Conservation (phyloP, 2,797 vertebrate species). For the Acomys russatus region DNA sequence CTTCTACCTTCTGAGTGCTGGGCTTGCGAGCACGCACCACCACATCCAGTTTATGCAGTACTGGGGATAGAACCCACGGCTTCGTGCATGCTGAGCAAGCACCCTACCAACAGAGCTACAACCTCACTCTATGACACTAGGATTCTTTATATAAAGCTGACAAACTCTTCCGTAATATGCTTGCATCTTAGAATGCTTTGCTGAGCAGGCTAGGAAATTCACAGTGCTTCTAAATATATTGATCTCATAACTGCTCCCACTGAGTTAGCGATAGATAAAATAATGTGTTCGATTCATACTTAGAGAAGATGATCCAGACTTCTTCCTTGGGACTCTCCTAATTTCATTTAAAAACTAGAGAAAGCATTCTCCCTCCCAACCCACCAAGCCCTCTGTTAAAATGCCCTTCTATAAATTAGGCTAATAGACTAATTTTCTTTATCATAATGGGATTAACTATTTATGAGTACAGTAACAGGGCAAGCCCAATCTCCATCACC, state of each 20-base stretch:
- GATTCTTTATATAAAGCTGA: conserved; percentile 65
- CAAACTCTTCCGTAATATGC: conserved; percentile 60
- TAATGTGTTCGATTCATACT: conserved; percentile 55
- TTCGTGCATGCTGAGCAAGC: neutral
- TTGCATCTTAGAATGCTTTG: conserved; percentile 21
- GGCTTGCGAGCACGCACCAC: too few relatives aligned
- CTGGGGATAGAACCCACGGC: neutral
- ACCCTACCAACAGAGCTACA: neutral
- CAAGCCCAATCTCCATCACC: conserved; percentile 65
- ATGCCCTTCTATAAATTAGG: conserved; percentile 70
- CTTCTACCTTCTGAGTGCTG: neutral
- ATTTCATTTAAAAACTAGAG: conserved; percentile 71
- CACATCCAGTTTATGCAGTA: too few relatives aligned
- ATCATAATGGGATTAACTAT: conserved; percentile 71
- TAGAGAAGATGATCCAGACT: conserved; percentile 48
- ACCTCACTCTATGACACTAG: neutral
- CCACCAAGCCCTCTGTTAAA: conserved; percentile 54
- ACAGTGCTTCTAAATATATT: conserved; percentile 9
- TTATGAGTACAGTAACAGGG: conserved; percentile 40
- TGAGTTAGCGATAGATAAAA: conserved; percentile 42
- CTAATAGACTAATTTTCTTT: conserved; percentile 73
- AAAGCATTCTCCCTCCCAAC: conserved; percentile 24
- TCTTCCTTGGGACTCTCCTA: conserved; percentile 65
- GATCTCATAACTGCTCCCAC: neutral
- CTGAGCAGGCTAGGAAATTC: conserved; percentile 62